Evolutionary conservation across 1,140 invertebrate species (phyloP).

Genomic region (Platyura marginata): DNA sequence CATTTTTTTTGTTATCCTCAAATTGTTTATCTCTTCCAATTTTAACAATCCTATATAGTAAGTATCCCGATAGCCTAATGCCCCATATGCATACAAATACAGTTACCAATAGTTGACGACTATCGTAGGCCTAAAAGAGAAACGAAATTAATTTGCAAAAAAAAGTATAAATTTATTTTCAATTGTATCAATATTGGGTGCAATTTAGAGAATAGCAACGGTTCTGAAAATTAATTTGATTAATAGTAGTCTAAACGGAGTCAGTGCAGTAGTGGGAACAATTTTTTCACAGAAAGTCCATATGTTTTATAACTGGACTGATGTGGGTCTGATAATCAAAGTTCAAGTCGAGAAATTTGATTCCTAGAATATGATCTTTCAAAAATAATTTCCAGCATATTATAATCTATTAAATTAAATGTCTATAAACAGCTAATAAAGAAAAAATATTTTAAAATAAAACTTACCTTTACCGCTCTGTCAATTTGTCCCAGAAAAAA

Average conservation of each 20-base stretch:
- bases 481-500: constrained; percentile 67
- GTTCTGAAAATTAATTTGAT: no score
- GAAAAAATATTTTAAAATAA: neutral
- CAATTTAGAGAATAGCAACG: no score
- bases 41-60: constrained; percentile 73
- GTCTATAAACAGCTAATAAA: no score
- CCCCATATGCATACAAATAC: constrained; percentile 75
- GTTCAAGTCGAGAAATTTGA: no score
- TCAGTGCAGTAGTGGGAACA: no score
- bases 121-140: constrained; percentile 51
- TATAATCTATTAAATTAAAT: neutral
- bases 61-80: constrained; percentile 58
- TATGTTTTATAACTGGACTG: no score
- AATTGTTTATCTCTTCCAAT: constrained; percentile 80
- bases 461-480: constrained; percentile 35
- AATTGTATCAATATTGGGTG: no score
- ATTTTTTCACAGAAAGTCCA: no score
- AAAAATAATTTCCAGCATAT: no score
- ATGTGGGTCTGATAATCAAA: no score
- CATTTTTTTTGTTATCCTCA: constrained; percentile 71
- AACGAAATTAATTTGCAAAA: constrained; percentile 4
- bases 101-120: constrained; percentile 74
- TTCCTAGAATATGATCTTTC: no score
- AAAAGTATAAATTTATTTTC: neutral
- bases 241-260: no score